A percentile compares a stretch with the other conserved stretches of the same genome.
phyloP scores from a whole-genome alignment of 2,113 vertebrate species.

The Hippolais icterina region DNA sequence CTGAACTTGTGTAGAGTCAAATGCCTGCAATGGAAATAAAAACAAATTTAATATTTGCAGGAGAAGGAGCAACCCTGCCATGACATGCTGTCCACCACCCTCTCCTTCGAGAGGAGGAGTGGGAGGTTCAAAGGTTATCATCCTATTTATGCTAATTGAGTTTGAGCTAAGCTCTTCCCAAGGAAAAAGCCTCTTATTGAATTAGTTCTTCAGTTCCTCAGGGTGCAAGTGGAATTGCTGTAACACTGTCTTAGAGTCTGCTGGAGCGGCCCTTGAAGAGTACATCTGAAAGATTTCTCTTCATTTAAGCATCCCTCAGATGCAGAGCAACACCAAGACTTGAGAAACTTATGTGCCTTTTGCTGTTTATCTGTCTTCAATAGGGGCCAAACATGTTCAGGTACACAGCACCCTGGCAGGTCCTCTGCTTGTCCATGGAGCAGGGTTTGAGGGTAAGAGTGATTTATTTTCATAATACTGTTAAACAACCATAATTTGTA shows the following conservation, averaged over 20 bases:
- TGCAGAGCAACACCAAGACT: constrained; percentile 3
- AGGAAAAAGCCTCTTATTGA: constrained; percentile 66
- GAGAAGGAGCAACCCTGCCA: not conserved
- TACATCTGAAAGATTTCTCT: not conserved
- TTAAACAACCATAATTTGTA: not conserved
- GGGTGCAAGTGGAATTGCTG: constrained; percentile 22
- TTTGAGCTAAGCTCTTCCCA: constrained; percentile 76
- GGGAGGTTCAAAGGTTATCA: constrained; percentile 59
- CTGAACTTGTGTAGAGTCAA: not conserved
- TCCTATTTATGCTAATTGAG: constrained; percentile 72
- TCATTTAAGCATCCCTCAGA: not conserved
- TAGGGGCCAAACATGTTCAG: constrained; percentile 73
- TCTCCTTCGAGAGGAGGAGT: not conserved
- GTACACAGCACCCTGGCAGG: constrained; percentile 78
- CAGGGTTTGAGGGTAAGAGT: constrained; percentile 72
- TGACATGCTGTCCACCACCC: not conserved
- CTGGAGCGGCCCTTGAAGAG: not conserved
- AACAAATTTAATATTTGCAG: not conserved
- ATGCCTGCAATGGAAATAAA: not conserved
- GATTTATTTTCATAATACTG: not conserved
- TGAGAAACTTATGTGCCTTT: constrained; percentile 48
- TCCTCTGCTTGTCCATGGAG: constrained; percentile 77
- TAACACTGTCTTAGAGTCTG: not conserved
- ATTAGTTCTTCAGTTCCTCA: constrained; percentile 64
- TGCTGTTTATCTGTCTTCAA: constrained; percentile 15